Conservation (phyloP, 2,888 invertebrate species). For the Sipha maydis region DNA sequence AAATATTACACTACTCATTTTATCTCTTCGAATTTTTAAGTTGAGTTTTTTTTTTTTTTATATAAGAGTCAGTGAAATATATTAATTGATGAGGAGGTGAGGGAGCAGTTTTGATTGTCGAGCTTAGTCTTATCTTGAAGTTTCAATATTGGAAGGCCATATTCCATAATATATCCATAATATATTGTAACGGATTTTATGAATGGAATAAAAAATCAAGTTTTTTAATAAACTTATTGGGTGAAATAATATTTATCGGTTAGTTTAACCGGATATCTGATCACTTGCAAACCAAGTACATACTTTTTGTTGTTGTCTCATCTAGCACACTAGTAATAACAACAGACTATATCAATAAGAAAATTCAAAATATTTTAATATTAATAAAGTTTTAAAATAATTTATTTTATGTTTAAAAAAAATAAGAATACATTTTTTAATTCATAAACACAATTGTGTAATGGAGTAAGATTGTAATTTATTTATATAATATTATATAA, state of each 20-base stretch:
- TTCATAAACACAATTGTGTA: background rate
- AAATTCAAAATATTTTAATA: background rate
- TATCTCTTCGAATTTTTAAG: background rate
- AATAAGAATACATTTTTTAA: no score
- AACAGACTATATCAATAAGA: background rate
- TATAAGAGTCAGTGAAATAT: background rate
- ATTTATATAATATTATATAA: no score
- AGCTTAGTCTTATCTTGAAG: background rate
- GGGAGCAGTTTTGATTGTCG: background rate
- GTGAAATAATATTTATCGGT: background rate
- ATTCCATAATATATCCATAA: no score
- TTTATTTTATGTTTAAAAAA: no score
- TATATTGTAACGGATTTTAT: background rate
- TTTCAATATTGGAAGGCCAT: no score
- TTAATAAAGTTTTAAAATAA: background rate
- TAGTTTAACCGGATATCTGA: slow-evolving; percentile 27
- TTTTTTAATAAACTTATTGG: background rate
- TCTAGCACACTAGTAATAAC: background rate
- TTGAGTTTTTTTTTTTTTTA: background rate
- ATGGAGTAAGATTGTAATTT: no score
- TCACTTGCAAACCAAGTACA: slow-evolving; percentile 23
- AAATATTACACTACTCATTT: background rate
- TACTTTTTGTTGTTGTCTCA: background rate
- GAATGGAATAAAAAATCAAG: background rate
- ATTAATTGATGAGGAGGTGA: background rate